Base-by-base conservation (phyloP, 1,140 invertebrate species). In the Apis florea region DNA sequence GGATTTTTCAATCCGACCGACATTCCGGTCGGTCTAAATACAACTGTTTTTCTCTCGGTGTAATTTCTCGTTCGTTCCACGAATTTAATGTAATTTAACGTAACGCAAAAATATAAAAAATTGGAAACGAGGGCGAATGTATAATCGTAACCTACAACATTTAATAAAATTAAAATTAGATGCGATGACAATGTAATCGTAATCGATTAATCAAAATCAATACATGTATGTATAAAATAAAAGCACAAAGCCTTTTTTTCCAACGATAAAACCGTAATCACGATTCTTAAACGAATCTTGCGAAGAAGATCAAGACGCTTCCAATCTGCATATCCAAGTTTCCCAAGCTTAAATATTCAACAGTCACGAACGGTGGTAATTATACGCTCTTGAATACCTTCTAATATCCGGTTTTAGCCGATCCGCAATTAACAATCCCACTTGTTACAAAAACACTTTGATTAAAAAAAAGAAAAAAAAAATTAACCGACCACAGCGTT, bases 1-100 rank as follows among this genome's bases (percentile, higher is more conserved):
- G 82, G 78, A 83, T 79, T 83, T 86, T 77, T 70, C 73, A 69
- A 82, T 77, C 63, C 24, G 13, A 21, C 53, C 26, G 12, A 8
- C 49, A 54, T 47, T 26, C 21, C 54, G 31, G 31, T 56, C 2
- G 19, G 24, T 63, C 24, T 12, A 26, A 31, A 15, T 0, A 10
- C 5, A 24, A 40, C 5, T 11, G 17, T 19, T 13, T 47, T 2
- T 11, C 13, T 8, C 4, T 13, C 1, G 0, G n/a, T 17, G 15
- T 3, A 31, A 71, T 47, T 72, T 72, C n/a, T 13, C 11, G 4
- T 5, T 40, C 19, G 17, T 40, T 40, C 13, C 6, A 5, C 40
- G 21, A 54, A 26, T 26, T 8, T 0, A 40, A 31, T 10, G 0
- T 70, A 0, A 10, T 3, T 40, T 40, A 40, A 40, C 31, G 31